A percentile compares a stretch with the other conserved stretches of the same genome.
Conservation (phyloP, 2,797 vertebrate genomes). For the Clarias platycephalus region DNA sequence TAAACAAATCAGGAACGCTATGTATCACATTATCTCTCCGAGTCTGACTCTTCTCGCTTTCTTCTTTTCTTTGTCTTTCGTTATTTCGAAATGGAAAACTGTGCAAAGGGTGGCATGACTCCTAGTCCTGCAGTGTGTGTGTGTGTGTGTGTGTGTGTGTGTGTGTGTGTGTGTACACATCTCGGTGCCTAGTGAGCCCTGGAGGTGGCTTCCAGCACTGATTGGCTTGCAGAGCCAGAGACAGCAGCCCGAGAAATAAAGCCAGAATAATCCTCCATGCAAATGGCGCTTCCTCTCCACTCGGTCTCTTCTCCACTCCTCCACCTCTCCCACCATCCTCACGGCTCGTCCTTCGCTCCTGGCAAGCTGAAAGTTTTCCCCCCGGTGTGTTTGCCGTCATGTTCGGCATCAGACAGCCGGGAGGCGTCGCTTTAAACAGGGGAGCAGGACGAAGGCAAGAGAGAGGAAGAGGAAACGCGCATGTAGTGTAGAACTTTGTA, state of each 20-base stretch:
- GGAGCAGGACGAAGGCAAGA: conserved; percentile 63
- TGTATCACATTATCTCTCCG: conserved; percentile 26
- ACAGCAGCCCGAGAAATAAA: conserved; percentile 45
- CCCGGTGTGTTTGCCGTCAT: background rate
- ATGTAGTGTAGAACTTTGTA: conserved; percentile 62
- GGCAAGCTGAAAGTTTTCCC: conserved; percentile 58
- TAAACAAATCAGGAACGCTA: conserved; percentile 36
- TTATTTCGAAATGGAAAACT: background rate
- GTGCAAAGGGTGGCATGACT: conserved; percentile 29
- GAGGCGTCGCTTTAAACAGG: conserved; percentile 70
- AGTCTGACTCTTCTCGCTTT: background rate
- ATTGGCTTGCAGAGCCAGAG: conserved; percentile 47
- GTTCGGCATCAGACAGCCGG: conserved; percentile 5
- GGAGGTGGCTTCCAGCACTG: conserved; percentile 45
- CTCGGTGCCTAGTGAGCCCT: conserved; percentile 37
- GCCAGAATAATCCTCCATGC: conserved; percentile 55
- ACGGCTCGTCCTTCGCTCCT: background rate
- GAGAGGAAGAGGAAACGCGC: conserved; percentile 70
- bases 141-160: conserved; percentile 19
- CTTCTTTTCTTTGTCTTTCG: background rate
- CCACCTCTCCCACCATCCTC: conserved; percentile 7
- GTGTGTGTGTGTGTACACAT: conserved; percentile 24
- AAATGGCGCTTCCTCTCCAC: conserved; percentile 29
- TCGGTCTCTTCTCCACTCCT: conserved; percentile 18
- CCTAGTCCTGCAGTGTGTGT: conserved; percentile 22